phyloP scores from a whole-genome alignment of 2,888 invertebrate species.

The Philereme vetulata region DNA sequence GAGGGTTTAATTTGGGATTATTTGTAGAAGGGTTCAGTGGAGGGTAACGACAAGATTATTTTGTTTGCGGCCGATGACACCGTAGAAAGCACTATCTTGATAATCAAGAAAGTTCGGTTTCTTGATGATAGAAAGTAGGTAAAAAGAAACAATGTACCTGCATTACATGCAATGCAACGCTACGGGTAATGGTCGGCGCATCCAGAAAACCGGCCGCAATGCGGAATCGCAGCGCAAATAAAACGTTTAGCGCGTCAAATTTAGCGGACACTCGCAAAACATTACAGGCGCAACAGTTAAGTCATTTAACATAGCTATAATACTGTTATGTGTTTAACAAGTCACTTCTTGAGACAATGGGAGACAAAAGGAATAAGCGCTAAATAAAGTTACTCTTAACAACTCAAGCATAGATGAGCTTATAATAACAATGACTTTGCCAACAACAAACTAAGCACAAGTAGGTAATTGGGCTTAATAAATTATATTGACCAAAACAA shows the following conservation, averaged over 20 bases:
- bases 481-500: conserved; percentile 18
- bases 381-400: conserved; percentile 25
- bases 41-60: neutral
- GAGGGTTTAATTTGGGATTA: conserved; percentile 25
- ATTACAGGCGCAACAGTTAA: conserved; percentile 57
- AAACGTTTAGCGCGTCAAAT: conserved; percentile 62
- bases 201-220: conserved; percentile 41
- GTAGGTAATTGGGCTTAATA: conserved; percentile 4
- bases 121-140: neutral
- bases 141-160: neutral
- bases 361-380: conserved; percentile 24
- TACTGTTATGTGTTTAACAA: conserved; percentile 59
- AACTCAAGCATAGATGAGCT: neutral
- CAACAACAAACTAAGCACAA: neutral
- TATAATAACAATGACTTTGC: conserved; percentile 1
- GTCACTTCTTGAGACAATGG: conserved; percentile 22
- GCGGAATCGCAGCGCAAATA: conserved; percentile 60
- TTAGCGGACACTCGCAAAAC: conserved; percentile 67
- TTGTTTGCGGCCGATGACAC: neutral
- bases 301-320: conserved; percentile 61
- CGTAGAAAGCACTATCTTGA: no score
- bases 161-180: conserved; percentile 6
- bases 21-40: conserved; percentile 14
- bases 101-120: neutral
- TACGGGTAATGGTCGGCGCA: conserved; percentile 25